Evolutionary conservation across 2,797 vertebrate species (phyloP).

Genomic region (Sternarchorhynchus goeldii): DNA sequence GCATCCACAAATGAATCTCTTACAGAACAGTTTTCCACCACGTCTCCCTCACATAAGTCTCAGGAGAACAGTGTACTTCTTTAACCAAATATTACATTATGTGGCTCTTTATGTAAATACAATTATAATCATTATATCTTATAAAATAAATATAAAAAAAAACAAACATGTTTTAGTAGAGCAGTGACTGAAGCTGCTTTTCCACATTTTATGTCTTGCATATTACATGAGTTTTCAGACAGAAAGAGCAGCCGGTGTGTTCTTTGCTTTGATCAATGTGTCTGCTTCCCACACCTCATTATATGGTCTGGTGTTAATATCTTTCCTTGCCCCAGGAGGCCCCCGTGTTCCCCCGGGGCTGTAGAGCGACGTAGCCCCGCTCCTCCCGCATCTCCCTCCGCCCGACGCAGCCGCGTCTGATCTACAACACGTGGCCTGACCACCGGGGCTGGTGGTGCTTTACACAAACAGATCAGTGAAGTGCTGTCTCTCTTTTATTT

Average conservation of each 20-base stretch:
- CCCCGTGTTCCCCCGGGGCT: not conserved
- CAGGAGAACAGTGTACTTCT: constrained; percentile 7
- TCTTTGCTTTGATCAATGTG: constrained; percentile 32
- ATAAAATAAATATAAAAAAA: not conserved
- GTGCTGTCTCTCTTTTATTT: constrained; percentile 14
- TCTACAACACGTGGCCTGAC: not conserved
- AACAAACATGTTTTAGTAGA: not conserved
- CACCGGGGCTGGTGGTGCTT: not conserved
- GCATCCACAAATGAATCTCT: constrained; percentile 45
- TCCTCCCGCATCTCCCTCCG: not conserved
- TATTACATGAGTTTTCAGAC: constrained; percentile 18
- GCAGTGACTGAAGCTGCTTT: not conserved
- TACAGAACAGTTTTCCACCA: constrained; percentile 20
- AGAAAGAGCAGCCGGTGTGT: constrained; percentile 25
- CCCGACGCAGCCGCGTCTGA: not conserved
- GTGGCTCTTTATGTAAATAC: not conserved
- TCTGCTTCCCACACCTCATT: constrained; percentile 29
- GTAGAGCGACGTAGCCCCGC: constrained; percentile 2
- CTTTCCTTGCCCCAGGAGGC: constrained; percentile 1
- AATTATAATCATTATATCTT: not conserved
- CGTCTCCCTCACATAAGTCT: not conserved
- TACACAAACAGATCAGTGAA: constrained; percentile 37
- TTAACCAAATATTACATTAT: constrained; percentile 36
- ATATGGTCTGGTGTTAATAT: constrained; percentile 19
- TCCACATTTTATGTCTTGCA: not conserved